Conservation (phyloP, 2,888 invertebrate species). For the Empis livida region DNA sequence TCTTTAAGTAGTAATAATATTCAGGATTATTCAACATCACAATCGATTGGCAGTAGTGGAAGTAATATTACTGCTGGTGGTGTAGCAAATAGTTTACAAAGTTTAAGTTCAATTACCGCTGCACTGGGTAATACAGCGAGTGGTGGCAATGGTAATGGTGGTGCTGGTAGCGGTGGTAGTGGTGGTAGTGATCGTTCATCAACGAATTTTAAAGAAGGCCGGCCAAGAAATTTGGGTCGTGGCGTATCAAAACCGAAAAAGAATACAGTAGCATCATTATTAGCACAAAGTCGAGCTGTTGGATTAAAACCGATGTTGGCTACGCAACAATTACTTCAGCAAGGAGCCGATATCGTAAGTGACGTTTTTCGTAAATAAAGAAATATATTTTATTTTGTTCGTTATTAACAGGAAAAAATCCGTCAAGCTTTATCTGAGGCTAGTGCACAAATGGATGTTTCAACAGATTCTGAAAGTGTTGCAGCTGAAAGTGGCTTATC, state of each 20-base stretch:
- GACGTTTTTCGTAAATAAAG: background rate
- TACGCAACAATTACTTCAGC: conserved; percentile 47
- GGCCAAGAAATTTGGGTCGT: conserved; percentile 71
- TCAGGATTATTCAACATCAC: conserved; percentile 9
- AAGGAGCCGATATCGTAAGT: conserved; percentile 39
- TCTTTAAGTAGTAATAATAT: conserved; percentile 10
- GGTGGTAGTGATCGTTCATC: conserved; percentile 17
- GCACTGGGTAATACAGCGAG: conserved; percentile 24
- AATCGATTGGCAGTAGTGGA: conserved; percentile 6
- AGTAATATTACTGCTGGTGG: conserved; percentile 7
- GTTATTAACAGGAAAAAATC: conserved; percentile 40
- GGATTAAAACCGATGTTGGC: conserved; percentile 67
- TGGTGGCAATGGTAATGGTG: conserved; percentile 20
- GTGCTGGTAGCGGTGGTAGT: conserved; percentile 17
- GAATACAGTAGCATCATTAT: conserved; percentile 77
- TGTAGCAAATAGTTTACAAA: conserved; percentile 31
- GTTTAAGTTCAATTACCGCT: conserved; percentile 34
- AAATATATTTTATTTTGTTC: background rate
- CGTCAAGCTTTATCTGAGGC: conserved; percentile 43
- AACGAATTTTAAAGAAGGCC: conserved; percentile 49
- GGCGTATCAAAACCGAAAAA: conserved; percentile 86
- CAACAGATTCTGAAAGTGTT: conserved; percentile 45
- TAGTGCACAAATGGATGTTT: conserved; percentile 40
- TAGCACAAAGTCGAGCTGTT: conserved; percentile 75
- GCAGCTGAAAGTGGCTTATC: conserved; percentile 45